phyloP scores from a whole-genome alignment of 2,797 vertebrate genomes.

The Schizothorax lantsangensis region DNA sequence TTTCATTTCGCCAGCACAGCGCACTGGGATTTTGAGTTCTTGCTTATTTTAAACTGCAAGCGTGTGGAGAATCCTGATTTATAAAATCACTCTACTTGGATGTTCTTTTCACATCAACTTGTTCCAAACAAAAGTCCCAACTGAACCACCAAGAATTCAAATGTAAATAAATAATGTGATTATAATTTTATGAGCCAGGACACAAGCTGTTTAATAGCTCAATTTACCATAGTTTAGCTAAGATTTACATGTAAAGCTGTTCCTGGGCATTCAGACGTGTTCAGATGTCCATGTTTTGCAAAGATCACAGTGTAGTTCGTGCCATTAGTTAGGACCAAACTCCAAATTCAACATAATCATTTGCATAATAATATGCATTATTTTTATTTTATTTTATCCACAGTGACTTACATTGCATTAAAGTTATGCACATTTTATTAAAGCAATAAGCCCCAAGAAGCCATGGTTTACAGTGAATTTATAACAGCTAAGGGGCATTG shows the following conservation, averaged over 20 bases:
- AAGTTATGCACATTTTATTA: not conserved
- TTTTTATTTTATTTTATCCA: not conserved
- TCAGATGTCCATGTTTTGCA: conserved; percentile 1
- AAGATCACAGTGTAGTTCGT: not conserved
- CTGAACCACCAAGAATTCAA: conserved; percentile 41
- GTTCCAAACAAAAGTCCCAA: conserved; percentile 45
- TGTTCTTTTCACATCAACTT: conserved; percentile 77
- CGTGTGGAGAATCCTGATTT: conserved; percentile 72
- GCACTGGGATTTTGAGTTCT: conserved; percentile 32
- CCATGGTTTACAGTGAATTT: too few species aligned
- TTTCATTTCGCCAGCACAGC: not conserved
- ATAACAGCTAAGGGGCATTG: too few species aligned
- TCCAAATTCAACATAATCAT: not conserved
- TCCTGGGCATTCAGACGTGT: not conserved
- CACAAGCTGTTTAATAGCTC: conserved; percentile 70
- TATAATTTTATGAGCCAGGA: conserved; percentile 72
- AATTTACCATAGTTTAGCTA: conserved; percentile 48
- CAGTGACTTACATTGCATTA: not conserved
- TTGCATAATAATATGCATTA: too few species aligned
- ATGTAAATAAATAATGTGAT: conserved; percentile 63
- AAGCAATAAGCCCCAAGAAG: too few species aligned
- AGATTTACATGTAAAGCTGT: conserved; percentile 4
- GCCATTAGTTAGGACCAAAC: not conserved
- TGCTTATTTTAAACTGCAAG: conserved; percentile 55
- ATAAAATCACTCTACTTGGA: conserved; percentile 72